Evolutionary conservation across 2,797 vertebrate genomes (phyloP).

Genomic region (Coranthus polyacanthus): DNA sequence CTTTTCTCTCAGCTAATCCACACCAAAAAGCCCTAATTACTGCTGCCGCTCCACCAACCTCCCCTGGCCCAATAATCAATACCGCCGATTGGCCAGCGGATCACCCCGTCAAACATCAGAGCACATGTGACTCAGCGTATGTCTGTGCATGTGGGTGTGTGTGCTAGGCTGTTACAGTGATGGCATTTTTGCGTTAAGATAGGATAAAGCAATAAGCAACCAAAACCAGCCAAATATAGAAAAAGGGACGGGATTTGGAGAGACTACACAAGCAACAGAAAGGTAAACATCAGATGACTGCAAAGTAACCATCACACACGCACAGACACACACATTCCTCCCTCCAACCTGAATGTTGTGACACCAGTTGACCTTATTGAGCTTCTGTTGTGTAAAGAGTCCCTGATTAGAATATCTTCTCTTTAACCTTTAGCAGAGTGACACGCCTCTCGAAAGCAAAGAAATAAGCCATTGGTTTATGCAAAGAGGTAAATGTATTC

Average conservation of each 20-base stretch:
- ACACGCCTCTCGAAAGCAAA: conserved; percentile 57
- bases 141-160: conserved; percentile 33
- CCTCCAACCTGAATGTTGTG: conserved; percentile 75
- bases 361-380: conserved; percentile 92
- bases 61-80: conserved; percentile 95
- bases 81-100: conserved; percentile 90
- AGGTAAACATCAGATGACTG: conserved; percentile 24
- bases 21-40: conserved; percentile 99
- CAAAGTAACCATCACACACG: conserved; percentile 37
- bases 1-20: conserved; percentile 97
- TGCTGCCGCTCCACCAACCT: conserved; percentile 92
- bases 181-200: conserved; percentile 23
- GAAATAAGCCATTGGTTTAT: conserved; percentile 73
- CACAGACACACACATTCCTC: conserved; percentile 61
- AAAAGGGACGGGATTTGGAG: background rate
- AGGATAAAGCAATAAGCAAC: conserved; percentile 1
- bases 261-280: conserved; percentile 16
- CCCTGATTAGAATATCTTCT: conserved; percentile 85
- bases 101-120: conserved; percentile 91
- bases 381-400: conserved; percentile 88
- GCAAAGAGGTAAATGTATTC: conserved; percentile 63
- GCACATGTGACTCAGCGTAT: conserved; percentile 53
- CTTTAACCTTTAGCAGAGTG: conserved; percentile 82
- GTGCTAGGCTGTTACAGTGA: background rate
- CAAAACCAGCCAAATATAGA: background rate